Evolutionary conservation across 2,888 invertebrate genomes (phyloP).

Genomic region (Nomada hirtipes): DNA sequence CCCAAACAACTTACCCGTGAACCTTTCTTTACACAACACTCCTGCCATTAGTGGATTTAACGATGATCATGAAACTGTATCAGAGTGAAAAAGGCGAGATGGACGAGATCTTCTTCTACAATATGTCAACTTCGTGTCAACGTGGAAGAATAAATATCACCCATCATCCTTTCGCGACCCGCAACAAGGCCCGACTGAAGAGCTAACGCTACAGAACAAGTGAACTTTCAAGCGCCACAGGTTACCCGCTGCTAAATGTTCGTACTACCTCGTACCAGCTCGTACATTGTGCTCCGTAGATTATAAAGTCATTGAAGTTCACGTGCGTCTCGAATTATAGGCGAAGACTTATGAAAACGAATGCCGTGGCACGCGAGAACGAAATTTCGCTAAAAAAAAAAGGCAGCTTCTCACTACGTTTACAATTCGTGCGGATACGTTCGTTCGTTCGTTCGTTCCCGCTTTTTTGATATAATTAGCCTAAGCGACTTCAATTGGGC

Average conservation of each 20-base stretch:
- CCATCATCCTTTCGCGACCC: slow-evolving; percentile 49
- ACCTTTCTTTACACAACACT: slow-evolving; percentile 47
- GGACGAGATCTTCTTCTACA: slow-evolving; percentile 25
- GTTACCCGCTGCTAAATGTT: slow-evolving; percentile 46
- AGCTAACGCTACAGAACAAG: slow-evolving; percentile 16
- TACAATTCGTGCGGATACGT: neutral
- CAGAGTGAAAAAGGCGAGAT: slow-evolving; percentile 14
- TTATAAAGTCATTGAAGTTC: slow-evolving; percentile 37
- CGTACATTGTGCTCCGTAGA: slow-evolving; percentile 48
- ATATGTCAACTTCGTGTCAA: slow-evolving; percentile 53
- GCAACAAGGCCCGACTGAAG: slow-evolving; percentile 24
- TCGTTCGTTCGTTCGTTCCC: neutral
- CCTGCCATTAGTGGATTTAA: slow-evolving; percentile 50
- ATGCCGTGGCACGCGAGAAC: neutral
- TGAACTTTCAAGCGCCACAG: slow-evolving; percentile 60
- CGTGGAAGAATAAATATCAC: slow-evolving; percentile 12
- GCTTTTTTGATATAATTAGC: slow-evolving; percentile 6
- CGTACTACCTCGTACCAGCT: slow-evolving; percentile 54
- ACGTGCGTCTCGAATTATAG: slow-evolving; percentile 25
- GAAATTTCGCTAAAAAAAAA: neutral
- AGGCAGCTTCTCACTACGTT: neutral
- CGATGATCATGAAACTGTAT: slow-evolving; percentile 37
- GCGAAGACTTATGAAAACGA: slow-evolving; percentile 11
- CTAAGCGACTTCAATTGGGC: slow-evolving; percentile 28
- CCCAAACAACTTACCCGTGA: slow-evolving; percentile 45